phyloP scores from a whole-genome alignment of 2,113 vertebrate genomes.

The Strix uralensis region DNA sequence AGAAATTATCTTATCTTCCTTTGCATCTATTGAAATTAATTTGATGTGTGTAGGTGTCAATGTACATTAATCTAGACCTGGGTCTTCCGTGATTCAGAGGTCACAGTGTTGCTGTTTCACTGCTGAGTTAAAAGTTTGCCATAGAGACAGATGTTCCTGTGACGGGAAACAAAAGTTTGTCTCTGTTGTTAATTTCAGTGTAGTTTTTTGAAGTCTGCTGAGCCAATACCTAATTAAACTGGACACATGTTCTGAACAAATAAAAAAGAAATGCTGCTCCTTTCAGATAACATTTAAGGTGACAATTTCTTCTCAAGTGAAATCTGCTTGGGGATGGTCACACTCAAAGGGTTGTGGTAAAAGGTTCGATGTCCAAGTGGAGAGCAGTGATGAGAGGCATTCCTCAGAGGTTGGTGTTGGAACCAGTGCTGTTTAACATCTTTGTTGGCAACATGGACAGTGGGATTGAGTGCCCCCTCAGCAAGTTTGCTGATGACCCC shows the following conservation, averaged over 20 bases:
- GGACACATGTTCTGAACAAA: neutral
- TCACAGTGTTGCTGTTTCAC: neutral
- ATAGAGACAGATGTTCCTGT: neutral
- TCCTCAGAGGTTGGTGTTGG: too few relatives aligned
- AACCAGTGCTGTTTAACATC: too few relatives aligned
- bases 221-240: slow-evolving; percentile 26
- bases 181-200: neutral
- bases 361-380: too few relatives aligned
- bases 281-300: slow-evolving; percentile 35
- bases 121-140: neutral
- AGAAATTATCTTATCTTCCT: neutral
- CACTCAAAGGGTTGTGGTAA: too few relatives aligned
- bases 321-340: neutral
- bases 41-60: neutral
- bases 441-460: too few relatives aligned
- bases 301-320: neutral
- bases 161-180: neutral
- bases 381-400: too few relatives aligned
- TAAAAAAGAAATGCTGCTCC: neutral
- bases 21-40: neutral
- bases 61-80: neutral
- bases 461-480: too few relatives aligned
- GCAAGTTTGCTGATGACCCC: too few relatives aligned
- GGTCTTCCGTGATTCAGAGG: neutral
- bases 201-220: slow-evolving; percentile 3